phyloP scores from a whole-genome alignment of 2,888 invertebrate species.

The Cephus pulcher region DNA sequence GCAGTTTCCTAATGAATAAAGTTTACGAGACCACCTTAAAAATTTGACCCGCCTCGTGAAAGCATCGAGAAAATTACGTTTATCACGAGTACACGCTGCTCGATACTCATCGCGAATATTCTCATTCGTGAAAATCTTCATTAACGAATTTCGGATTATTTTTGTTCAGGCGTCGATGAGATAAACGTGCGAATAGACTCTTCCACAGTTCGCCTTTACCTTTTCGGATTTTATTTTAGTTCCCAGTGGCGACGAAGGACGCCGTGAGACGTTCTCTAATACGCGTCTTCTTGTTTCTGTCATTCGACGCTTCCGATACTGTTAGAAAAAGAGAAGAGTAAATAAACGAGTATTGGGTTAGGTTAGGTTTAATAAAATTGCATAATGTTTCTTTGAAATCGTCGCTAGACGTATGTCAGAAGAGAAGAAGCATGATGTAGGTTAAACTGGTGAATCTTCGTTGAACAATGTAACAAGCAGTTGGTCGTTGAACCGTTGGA shows the following conservation, averaged over 20 bases:
- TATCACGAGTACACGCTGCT: not conserved
- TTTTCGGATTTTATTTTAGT: not conserved
- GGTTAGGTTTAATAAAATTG: not conserved
- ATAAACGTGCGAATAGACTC: not conserved
- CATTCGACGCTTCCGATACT: not conserved
- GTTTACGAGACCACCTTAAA: not conserved
- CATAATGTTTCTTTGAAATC: not conserved
- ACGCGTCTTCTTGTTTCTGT: not conserved
- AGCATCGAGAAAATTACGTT: not conserved
- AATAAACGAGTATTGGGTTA: not conserved
- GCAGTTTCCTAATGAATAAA: constrained; percentile 26
- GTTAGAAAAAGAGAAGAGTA: not conserved
- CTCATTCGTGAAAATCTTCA: not conserved
- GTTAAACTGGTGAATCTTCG: not conserved
- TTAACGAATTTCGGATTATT: not conserved
- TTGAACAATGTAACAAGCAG: not conserved
- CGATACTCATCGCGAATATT: not conserved
- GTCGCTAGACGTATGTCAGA: not conserved
- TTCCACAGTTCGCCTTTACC: not conserved
- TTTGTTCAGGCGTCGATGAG: not conserved
- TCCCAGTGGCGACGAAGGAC: not conserved
- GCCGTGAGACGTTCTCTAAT: not conserved
- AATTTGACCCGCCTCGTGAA: constrained; percentile 17
- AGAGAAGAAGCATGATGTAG: not conserved
- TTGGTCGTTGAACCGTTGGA: not conserved